phyloP scores from a whole-genome alignment of 2,888 invertebrate species.

The Epirrhoe alternata region DNA sequence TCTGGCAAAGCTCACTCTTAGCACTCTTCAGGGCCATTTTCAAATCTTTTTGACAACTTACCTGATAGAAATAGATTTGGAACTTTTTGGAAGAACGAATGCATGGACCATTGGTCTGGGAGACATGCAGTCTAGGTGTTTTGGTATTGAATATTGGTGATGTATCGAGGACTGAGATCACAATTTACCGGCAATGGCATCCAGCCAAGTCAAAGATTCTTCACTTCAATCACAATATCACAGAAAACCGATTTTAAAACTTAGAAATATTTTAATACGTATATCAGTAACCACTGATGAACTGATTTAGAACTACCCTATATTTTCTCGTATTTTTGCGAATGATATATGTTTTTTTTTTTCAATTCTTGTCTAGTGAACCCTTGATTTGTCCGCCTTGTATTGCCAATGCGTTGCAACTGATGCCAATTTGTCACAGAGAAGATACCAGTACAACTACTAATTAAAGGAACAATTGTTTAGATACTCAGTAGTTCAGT shows the following conservation, averaged over 20 bases:
- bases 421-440: slow-evolving; percentile 24
- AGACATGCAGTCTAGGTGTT: background rate
- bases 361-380: background rate
- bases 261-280: background rate
- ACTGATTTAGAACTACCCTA: slow-evolving; percentile 9
- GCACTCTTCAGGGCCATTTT: background rate
- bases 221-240: slow-evolving; percentile 9
- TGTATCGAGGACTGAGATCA: background rate
- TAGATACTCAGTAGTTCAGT: slow-evolving; percentile 3
- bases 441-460: slow-evolving; percentile 3
- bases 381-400: slow-evolving; percentile 12
- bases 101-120: background rate
- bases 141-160: background rate
- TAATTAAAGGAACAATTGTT: slow-evolving; percentile 13
- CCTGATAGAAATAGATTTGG: background rate
- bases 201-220: slow-evolving; percentile 7
- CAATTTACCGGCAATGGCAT: slow-evolving; percentile 17
- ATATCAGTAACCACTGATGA: background rate
- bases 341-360: too few species aligned
- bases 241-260: background rate
- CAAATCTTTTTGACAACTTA: background rate
- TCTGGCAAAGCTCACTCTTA: background rate
- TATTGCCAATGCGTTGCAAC: slow-evolving; percentile 10
- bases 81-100: slow-evolving; percentile 1
- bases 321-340: background rate